Conservation (phyloP, 2,113 vertebrate species). For the Apodemus speciosus region DNA sequence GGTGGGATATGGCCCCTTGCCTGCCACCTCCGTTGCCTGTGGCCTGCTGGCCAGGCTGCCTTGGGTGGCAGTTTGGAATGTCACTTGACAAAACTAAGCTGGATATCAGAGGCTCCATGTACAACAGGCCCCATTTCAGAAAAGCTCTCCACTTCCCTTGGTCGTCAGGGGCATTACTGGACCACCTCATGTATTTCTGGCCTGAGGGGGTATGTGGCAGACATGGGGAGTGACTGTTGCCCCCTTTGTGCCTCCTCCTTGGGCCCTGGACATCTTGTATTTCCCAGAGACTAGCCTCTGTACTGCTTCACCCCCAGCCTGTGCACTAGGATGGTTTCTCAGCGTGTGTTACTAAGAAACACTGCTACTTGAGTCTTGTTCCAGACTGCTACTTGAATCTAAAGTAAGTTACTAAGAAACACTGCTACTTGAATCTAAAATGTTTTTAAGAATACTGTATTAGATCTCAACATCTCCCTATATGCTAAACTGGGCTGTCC, state of each 20-base stretch:
- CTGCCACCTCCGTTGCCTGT: rapidly evolving
- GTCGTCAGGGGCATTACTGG: no score
- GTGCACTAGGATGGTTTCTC: background rate
- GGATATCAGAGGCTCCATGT: background rate
- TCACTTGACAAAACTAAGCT: background rate
- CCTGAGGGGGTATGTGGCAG: background rate
- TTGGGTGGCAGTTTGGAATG: background rate
- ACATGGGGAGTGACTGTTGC: background rate
- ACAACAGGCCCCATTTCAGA: background rate
- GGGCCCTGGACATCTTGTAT: background rate
- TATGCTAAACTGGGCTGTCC: background rate
- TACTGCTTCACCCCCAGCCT: background rate
- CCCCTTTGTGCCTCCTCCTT: no score
- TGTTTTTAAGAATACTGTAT: no score
- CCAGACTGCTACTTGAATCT: background rate
- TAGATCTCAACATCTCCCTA: no score
- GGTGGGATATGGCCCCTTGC: background rate
- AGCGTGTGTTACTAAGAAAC: background rate
- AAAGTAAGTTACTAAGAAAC: background rate
- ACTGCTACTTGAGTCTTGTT: background rate
- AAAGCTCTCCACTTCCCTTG: background rate
- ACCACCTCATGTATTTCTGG: background rate
- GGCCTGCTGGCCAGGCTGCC: background rate
- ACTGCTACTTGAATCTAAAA: background rate
- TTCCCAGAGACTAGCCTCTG: background rate